These are phyloP conservation scores for Pimpla rufipes DNA, from an alignment of 2,888 invertebrate species.

Conservation along the genomic window DNA sequence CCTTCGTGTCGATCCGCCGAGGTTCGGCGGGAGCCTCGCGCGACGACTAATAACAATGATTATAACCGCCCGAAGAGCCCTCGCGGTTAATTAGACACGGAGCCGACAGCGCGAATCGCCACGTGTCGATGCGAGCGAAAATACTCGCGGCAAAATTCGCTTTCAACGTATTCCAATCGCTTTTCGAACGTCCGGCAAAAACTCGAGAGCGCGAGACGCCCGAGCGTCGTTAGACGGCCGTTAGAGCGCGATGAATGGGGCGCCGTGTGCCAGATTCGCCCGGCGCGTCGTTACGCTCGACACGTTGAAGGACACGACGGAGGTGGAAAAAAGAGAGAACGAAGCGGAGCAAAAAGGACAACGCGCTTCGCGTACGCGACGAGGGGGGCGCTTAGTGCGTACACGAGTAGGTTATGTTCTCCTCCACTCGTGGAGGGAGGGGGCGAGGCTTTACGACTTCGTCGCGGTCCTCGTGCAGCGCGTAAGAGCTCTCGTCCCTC, in stretches of 20 bases:
- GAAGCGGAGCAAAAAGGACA: not conserved
- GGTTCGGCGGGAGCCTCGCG: no score
- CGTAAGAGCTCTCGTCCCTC: not conserved
- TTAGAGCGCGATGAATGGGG: constrained; percentile 30
- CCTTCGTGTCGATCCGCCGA: constrained; percentile 16
- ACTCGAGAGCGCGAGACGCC: not conserved
- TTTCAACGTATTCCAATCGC: no score
- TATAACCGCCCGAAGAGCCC: constrained; percentile 25
- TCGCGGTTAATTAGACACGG: constrained; percentile 56
- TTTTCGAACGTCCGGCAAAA: no score
- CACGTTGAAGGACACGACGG: not conserved
- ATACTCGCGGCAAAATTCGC: no score
- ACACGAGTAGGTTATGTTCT: not conserved
- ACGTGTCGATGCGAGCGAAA: no score
- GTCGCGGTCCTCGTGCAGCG: not conserved
- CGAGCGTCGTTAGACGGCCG: constrained; percentile 21
- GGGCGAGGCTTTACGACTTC: not conserved
- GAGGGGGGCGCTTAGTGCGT: not conserved
- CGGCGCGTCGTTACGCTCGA: constrained; percentile 3
- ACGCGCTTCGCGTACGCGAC: not conserved
- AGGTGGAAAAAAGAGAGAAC: constrained; percentile 1
- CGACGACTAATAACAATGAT: constrained; percentile 62
- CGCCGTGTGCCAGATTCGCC: constrained; percentile 6
- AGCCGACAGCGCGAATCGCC: not conserved
- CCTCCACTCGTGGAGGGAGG: not conserved